Evolutionary conservation across 1,140 invertebrate species (phyloP).

Genomic region (Pseudomyrmex concolor): DNA sequence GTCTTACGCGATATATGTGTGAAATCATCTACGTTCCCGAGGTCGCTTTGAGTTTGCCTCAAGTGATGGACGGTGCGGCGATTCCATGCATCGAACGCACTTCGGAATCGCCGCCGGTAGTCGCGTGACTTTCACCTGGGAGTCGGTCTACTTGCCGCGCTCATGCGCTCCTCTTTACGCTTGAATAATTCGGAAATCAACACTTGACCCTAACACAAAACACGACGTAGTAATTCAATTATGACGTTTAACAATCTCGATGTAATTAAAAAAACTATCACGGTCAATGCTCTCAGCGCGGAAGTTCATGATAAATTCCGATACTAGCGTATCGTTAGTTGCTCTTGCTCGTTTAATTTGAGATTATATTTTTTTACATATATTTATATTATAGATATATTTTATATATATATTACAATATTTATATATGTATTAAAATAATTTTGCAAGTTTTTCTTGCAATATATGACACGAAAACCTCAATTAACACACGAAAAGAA

Average conservation of each 20-base stretch:
- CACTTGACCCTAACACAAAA: slow-evolving; percentile 16
- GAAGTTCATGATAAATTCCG: too few relatives aligned
- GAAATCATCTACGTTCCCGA: slow-evolving; percentile 46
- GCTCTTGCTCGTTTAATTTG: too few relatives aligned
- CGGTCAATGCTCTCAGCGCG: too few relatives aligned
- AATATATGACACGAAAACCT: too few relatives aligned
- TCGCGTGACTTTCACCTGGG: slow-evolving; percentile 78
- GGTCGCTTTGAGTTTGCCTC: slow-evolving; percentile 34
- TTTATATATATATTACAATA: too few relatives aligned
- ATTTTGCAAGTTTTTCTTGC: too few relatives aligned
- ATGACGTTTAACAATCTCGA: background rate
- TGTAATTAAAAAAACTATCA: too few relatives aligned
- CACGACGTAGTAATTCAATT: background rate
- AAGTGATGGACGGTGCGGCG: slow-evolving; percentile 47
- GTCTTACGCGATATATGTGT: slow-evolving; percentile 4
- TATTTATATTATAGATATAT: too few relatives aligned
- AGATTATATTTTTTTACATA: too few relatives aligned
- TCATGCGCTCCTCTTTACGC: slow-evolving; percentile 32
- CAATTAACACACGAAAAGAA: too few relatives aligned
- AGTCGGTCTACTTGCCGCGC: slow-evolving; percentile 78
- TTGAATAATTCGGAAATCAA: slow-evolving; percentile 63
- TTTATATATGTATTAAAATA: too few relatives aligned
- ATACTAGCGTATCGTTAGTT: too few relatives aligned
- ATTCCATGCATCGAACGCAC: slow-evolving; percentile 32
- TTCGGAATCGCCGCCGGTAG: slow-evolving; percentile 48